Base-by-base conservation (phyloP, 2,797 vertebrate genomes). In the Thamnophis elegans region DNA sequence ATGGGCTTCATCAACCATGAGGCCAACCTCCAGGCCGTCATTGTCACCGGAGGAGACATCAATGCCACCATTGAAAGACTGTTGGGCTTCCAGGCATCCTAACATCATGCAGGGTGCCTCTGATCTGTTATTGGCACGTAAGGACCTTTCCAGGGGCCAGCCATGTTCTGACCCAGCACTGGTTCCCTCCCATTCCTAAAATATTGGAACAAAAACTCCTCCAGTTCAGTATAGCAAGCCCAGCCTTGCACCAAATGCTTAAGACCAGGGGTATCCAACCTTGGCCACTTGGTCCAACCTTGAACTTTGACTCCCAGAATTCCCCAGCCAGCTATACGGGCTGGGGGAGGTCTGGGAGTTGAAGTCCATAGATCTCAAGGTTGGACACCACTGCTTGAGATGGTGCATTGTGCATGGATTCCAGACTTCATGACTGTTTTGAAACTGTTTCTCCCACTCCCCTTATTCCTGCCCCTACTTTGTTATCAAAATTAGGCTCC, bases 1-100 rank as follows among this genome's bases (percentile, higher is more conserved):
- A 99, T 99, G 99, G 99, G 99, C 95, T 99, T 99, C 98, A 99
- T 99, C 96, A 99, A 99, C 96, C 98, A 98, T 0, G 99, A 99
- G 97, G 99, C 99, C 97, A 99, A 99, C 96, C 98, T 99, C 60
- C 99, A 99, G 98, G 99, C 99, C 1, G 99, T 99, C 92, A 99
- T 99, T 0, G 99, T 99, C 95, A 99, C 99, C 0, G 99, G 99
- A 68, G 99, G 99, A 91, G 99, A 99, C 97, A 99, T 99, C 98
- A 99, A 99, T 0, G 99, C 99, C 51, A 99, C 99, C 90, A 99
- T 99, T 0, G 99, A 99, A 98, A 99, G 99, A 99, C 99, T 99
- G 96, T 98, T 99, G 97, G 99, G 99, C 97, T 99, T 99, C 92
- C 99, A 99, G 98, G 99, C 99, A 97, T 99, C 99, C 97, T 99